Evolutionary conservation across 2,113 vertebrate species (phyloP).

Genomic region (Loxodonta africana): DNA sequence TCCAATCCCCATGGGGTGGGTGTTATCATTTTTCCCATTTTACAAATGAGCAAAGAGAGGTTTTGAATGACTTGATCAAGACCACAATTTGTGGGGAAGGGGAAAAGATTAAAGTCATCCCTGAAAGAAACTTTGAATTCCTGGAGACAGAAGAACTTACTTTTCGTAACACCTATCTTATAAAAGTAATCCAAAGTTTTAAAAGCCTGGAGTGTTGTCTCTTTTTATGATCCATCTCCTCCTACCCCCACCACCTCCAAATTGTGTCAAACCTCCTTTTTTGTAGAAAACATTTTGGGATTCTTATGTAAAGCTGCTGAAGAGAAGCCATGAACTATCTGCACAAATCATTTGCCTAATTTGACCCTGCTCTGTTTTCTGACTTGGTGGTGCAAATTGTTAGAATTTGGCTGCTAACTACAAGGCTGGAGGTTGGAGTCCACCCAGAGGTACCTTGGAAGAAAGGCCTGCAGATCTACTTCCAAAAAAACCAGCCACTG

Average conservation of each 20-base stretch:
- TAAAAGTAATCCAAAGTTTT: not conserved
- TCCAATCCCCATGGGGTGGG: rapidly evolving
- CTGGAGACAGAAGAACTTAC: not conserved
- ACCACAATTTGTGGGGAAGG: rapidly evolving
- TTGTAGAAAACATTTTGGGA: too few relatives aligned
- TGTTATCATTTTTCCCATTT: not conserved
- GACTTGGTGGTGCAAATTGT: not conserved
- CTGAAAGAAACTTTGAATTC: not conserved
- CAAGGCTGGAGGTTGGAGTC: not conserved
- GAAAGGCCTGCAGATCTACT: not conserved
- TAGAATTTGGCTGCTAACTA: not conserved
- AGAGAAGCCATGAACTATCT: rapidly evolving
- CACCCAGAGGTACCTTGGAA: not conserved
- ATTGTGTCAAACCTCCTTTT: not conserved
- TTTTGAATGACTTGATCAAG: not conserved
- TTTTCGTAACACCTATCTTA: not conserved
- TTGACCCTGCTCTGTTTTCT: not conserved
- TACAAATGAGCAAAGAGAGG: not conserved
- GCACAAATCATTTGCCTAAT: not conserved
- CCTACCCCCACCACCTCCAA: not conserved
- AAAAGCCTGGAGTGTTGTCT: not conserved
- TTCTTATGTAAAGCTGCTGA: not conserved
- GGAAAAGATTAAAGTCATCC: not conserved
- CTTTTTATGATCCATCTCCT: not conserved
- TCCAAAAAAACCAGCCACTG: not conserved